Conservation (phyloP, 2,797 vertebrate genomes). For the Phaenicophaeus curvirostris region DNA sequence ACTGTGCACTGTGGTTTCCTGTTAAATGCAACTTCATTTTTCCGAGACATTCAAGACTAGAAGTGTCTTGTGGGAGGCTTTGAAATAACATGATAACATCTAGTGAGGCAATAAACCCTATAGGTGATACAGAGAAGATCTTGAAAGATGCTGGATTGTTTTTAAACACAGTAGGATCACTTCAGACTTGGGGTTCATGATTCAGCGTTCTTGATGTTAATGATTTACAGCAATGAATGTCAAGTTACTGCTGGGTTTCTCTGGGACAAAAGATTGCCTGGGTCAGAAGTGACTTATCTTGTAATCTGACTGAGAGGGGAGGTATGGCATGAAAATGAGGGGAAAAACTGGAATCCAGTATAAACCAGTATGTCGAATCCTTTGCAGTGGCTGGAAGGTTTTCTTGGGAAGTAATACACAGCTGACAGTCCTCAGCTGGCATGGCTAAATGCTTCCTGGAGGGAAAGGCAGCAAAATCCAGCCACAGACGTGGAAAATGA, state of each 20-base stretch:
- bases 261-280: not conserved
- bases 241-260: not conserved
- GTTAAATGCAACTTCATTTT: not conserved
- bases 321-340: not conserved
- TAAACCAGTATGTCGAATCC: not conserved
- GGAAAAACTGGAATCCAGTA: not conserved
- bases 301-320: not conserved
- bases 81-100: not conserved
- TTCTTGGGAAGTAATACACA: not conserved
- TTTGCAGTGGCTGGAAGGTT: not conserved
- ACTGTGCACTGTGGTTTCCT: not conserved
- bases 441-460: accelerated
- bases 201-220: not conserved
- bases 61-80: not conserved
- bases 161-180: not conserved
- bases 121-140: not conserved
- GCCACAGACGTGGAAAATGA: accelerated
- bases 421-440: not conserved
- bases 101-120: not conserved
- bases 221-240: not conserved
- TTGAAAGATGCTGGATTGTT: not conserved
- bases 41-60: not conserved
- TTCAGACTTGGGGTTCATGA: not conserved
- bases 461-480: not conserved
- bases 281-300: not conserved